Evolutionary conservation across 2,888 invertebrate species (phyloP).

Genomic region (Ellobium chinense): DNA sequence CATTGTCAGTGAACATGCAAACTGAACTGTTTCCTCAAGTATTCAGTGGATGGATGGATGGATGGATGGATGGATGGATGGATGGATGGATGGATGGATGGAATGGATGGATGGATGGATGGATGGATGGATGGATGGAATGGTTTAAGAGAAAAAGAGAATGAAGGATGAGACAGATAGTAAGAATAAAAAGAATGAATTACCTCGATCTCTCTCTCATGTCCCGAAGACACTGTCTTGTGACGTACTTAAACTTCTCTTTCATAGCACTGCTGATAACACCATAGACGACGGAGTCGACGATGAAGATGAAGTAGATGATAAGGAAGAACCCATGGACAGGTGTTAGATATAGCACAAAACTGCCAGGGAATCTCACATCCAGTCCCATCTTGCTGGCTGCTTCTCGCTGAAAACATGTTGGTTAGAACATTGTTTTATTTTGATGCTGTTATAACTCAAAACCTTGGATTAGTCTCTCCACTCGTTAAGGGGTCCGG

Average conservation of each 20-base stretch:
- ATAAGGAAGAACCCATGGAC: slow-evolving; percentile 68
- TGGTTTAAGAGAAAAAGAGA: background rate
- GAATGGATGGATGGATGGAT: background rate
- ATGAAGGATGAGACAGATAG: background rate
- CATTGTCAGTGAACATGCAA: no score
- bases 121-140: background rate
- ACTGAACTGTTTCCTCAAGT: no score
- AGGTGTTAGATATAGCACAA: slow-evolving; percentile 70
- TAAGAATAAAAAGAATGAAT: background rate
- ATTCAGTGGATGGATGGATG: background rate
- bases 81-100: background rate
- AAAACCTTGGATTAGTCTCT: no score
- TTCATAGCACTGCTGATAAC: slow-evolving; percentile 55
- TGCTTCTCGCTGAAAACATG: background rate
- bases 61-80: background rate
- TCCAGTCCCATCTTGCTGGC: slow-evolving; percentile 37
- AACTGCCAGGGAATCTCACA: slow-evolving; percentile 62
- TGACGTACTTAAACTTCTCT: slow-evolving; percentile 57
- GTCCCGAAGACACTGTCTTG: slow-evolving; percentile 64
- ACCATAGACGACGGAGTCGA: slow-evolving; percentile 62
- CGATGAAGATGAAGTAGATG: slow-evolving; percentile 66
- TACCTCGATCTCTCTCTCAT: slow-evolving; percentile 59
- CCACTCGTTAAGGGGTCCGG: no score
- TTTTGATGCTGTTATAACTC: no score
- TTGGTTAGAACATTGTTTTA: no score